phyloP scores from a whole-genome alignment of 2,113 vertebrate genomes.

The Melanerpes aurifrons region DNA sequence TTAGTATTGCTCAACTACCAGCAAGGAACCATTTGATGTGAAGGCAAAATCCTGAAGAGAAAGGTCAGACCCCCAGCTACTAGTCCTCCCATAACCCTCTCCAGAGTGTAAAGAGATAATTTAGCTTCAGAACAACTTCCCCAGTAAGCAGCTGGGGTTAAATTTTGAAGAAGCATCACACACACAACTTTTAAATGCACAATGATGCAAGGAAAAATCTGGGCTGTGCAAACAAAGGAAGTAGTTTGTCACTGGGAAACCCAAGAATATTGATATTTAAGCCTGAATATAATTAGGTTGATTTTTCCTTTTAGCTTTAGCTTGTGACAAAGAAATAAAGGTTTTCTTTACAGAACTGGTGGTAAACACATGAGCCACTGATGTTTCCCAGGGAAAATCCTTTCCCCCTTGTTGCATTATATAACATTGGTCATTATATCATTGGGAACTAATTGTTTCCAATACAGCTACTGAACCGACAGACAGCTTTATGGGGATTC shows the following conservation, averaged over 20 bases:
- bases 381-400: background rate
- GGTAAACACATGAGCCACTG: background rate
- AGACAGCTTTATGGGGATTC: background rate
- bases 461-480: background rate
- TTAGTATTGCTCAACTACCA: conserved; percentile 28
- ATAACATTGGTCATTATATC: background rate
- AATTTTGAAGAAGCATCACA: background rate
- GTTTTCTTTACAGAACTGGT: background rate
- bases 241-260: background rate
- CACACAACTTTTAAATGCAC: background rate
- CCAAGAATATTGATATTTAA: background rate
- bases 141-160: background rate
- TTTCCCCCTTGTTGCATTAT: background rate
- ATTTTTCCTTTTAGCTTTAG: background rate
- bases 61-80: conserved; percentile 4
- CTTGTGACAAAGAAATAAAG: background rate
- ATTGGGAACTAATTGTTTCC: background rate
- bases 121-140: conserved; percentile 21
- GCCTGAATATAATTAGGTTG: background rate
- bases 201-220: background rate
- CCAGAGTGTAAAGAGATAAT: conserved; percentile 47
- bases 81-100: background rate
- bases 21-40: background rate
- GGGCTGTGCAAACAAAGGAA: background rate
- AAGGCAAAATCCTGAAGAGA: conserved; percentile 28